phyloP scores from a whole-genome alignment of 2,888 invertebrate genomes.

The Drosophila macrothrix region DNA sequence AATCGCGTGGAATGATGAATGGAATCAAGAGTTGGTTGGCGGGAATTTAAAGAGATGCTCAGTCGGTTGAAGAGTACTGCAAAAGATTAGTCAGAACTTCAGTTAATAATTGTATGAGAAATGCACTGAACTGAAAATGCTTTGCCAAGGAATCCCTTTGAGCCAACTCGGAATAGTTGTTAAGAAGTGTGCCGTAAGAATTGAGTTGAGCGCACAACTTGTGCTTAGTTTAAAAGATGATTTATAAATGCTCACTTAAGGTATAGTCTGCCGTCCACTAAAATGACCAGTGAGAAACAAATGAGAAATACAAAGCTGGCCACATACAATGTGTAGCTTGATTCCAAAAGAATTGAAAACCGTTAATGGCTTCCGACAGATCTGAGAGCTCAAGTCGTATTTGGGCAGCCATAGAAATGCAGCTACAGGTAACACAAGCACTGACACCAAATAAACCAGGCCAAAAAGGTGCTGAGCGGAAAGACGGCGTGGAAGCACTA shows the following conservation, averaged over 20 bases:
- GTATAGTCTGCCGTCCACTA: not conserved
- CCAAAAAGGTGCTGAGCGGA: constrained; percentile 47
- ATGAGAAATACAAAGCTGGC: not conserved
- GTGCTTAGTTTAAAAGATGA: not conserved
- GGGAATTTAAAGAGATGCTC: constrained; percentile 42
- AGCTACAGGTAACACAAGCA: constrained; percentile 51
- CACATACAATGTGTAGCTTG: not conserved
- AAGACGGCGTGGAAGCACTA: not conserved
- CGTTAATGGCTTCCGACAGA: constrained; percentile 2
- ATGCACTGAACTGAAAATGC: constrained; percentile 29
- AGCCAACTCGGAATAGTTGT: constrained; percentile 7
- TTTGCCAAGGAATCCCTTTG: constrained; percentile 29
- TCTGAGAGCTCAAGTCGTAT: constrained; percentile 12
- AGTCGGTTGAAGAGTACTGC: constrained; percentile 22
- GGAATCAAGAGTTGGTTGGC: constrained; percentile 29
- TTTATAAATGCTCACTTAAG: not conserved
- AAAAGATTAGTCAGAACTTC: constrained; percentile 23
- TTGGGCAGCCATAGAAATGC: constrained; percentile 54
- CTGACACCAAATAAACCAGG: constrained; percentile 66
- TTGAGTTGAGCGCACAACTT: not conserved
- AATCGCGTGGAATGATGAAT: constrained; percentile 21
- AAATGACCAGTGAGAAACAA: not conserved
- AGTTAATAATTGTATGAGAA: constrained; percentile 43
- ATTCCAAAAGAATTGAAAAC: constrained; percentile 6
- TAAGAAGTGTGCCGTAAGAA: not conserved